Evolutionary conservation across 2,888 invertebrate genomes (phyloP).

Genomic region (Periphyllus acericola): DNA sequence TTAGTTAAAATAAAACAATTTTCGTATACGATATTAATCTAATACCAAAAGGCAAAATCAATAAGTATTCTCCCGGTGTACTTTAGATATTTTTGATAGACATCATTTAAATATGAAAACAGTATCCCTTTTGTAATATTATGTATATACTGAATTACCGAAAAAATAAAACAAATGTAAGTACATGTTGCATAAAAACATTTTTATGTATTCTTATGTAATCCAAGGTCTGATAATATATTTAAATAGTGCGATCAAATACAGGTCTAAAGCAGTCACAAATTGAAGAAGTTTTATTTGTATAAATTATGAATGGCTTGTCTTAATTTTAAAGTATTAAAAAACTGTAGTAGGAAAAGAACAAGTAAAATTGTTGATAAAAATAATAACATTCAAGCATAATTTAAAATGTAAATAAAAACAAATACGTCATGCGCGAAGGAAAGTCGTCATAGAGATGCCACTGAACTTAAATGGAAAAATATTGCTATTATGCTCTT

Average conservation of each 20-base stretch:
- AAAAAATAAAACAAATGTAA: background rate
- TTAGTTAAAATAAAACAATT: background rate
- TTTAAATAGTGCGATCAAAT: background rate
- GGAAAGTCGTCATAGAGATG: background rate
- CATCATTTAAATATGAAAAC: constrained; percentile 39
- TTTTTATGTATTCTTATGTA: background rate
- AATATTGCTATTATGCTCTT: background rate
- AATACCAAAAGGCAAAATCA: background rate
- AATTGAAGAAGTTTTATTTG: background rate
- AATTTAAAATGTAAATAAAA: background rate
- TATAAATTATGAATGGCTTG: constrained; percentile 19
- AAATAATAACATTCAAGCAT: background rate
- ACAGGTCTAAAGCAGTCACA: background rate
- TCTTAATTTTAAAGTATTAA: background rate
- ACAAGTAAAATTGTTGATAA: background rate
- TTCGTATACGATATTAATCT: background rate
- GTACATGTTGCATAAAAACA: background rate
- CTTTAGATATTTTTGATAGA: constrained; percentile 19
- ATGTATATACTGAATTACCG: background rate
- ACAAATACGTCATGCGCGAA: background rate
- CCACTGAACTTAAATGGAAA: background rate
- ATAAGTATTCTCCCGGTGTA: background rate
- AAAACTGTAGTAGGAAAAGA: background rate
- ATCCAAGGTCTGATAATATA: background rate
- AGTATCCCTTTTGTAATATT: background rate